Conservation (phyloP, 2,113 vertebrate genomes). For the Perca flavescens region DNA sequence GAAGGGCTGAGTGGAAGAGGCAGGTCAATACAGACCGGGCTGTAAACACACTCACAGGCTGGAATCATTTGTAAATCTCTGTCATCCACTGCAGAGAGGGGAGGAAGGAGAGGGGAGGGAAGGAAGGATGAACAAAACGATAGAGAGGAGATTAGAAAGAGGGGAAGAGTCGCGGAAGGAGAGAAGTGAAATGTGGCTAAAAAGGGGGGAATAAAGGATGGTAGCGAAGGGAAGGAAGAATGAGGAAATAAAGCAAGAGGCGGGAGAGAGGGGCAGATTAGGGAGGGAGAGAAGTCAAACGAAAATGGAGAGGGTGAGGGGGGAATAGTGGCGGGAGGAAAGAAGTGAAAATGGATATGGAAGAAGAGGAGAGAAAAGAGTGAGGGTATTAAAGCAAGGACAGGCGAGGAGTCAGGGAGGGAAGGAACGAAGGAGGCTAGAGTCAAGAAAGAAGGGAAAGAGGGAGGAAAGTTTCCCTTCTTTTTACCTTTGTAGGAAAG, state of each 20-base stretch:
- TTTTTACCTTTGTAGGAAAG: neutral
- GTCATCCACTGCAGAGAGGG: conserved; percentile 19
- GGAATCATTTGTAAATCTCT: conserved; percentile 31
- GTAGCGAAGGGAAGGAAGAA: neutral
- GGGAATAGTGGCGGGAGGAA: neutral
- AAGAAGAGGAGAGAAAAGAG: neutral
- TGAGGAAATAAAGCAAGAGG: neutral
- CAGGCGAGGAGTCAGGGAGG: neutral
- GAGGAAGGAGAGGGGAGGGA: too few relatives aligned
- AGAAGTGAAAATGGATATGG: neutral
- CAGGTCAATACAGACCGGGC: conserved; percentile 24
- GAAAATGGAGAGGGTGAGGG: neutral
- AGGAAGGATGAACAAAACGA: neutral
- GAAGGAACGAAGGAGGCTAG: neutral
- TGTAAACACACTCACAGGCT: conserved; percentile 29
- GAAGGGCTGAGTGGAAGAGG: conserved; percentile 38
- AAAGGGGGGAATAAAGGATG: neutral
- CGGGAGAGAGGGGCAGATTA: too few relatives aligned
- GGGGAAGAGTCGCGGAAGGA: neutral
- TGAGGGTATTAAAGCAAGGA: neutral
- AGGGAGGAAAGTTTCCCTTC: neutral
- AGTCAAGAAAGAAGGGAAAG: neutral
- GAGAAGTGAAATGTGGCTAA: neutral
- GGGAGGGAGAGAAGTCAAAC: neutral
- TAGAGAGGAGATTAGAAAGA: neutral